Base-by-base conservation (phyloP, 2,797 vertebrate species). In the Notoglanidium macrostoma region DNA sequence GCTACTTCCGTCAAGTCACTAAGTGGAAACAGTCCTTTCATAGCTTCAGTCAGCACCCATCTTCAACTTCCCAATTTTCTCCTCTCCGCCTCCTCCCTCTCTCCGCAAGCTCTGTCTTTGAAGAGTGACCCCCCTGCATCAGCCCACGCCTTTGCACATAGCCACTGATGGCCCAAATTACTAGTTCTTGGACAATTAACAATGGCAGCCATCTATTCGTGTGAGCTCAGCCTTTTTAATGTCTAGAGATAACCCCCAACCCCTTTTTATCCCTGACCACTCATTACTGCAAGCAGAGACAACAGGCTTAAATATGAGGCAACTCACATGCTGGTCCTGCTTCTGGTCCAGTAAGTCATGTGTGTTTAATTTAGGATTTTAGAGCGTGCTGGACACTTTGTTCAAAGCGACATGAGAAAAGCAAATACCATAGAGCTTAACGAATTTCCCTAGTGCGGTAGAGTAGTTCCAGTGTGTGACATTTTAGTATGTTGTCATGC, bases 101-200 rank as follows among this genome's bases (percentile, higher is more conserved):
- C 70, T 65, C 84, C 57, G 15, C 76, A 79, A 72, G 81, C 73
- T n/a, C 59, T 85, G 6, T 70, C 91, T 91, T 89, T 91, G 88
- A 92, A 92, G 87, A 85, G 44, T 59, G 44, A 73, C 55, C 89
- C 35, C 84, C 68, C 84, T 46, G 51, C 78, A 83, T 54, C 76
- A 46, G 3, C 89, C 84, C 89, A 77, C 26, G 3, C 82, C 65
- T 91, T 90, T 91, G 86, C 87, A 86, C 83, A 72, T 81, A 74
- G 59, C 67, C 85, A 87, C 63, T 90, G 89, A 91, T 85, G 86
- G 80, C 77, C 88, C 85, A 89, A 90, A 91, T 89, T 81, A 89
- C 84, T 77, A 85, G 23, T 46, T 88, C 86, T 73, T 44, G 76
- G 83, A 88, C 89, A 89, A 87, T 26, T 88, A 87, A 91, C 88